phyloP scores from a whole-genome alignment of 2,797 vertebrate species.

The Hippocampus kuda region DNA sequence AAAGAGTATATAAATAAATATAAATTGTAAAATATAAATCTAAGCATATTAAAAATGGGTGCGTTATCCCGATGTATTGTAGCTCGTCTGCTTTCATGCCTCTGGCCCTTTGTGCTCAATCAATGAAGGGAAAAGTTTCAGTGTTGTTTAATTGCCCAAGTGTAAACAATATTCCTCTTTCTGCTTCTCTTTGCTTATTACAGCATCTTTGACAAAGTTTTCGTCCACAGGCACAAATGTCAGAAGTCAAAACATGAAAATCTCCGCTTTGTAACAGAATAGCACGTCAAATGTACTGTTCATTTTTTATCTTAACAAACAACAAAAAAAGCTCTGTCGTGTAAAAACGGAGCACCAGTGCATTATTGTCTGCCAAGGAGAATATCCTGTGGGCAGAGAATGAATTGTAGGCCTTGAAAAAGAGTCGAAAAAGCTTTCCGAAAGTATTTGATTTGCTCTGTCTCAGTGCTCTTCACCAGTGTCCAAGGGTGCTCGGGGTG shows the following conservation, averaged over 20 bases:
- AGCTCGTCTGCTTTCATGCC: conserved; percentile 36
- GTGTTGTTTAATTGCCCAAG: not conserved
- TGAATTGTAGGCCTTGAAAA: conserved; percentile 13
- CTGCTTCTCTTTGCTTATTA: not conserved
- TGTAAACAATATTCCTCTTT: not conserved
- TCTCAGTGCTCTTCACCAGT: conserved; percentile 24
- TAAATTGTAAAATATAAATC: too few species aligned
- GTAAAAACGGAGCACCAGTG: not conserved
- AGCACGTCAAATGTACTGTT: conserved; percentile 41
- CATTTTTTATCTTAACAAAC: conserved; percentile 18
- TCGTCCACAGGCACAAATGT: not conserved
- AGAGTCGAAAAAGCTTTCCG: conserved; percentile 28
- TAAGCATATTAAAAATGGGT: too few species aligned
- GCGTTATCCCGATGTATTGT: conserved; percentile 47
- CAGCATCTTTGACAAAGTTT: not conserved
- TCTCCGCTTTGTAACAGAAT: conserved; percentile 48
- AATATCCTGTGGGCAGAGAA: conserved; percentile 18
- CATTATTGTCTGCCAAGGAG: conserved; percentile 2
- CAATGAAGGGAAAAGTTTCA: conserved; percentile 5
- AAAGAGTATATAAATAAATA: too few species aligned
- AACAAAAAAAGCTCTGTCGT: not conserved
- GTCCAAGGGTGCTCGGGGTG: conserved; percentile 28
- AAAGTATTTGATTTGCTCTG: conserved; percentile 35
- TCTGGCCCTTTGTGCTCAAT: conserved; percentile 40
- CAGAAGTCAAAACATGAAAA: conserved; percentile 13